Evolutionary conservation across 2,113 vertebrate genomes (phyloP), one percentile per base, ranked within the genome.

Genomic region (Prolemur simus): DNA sequence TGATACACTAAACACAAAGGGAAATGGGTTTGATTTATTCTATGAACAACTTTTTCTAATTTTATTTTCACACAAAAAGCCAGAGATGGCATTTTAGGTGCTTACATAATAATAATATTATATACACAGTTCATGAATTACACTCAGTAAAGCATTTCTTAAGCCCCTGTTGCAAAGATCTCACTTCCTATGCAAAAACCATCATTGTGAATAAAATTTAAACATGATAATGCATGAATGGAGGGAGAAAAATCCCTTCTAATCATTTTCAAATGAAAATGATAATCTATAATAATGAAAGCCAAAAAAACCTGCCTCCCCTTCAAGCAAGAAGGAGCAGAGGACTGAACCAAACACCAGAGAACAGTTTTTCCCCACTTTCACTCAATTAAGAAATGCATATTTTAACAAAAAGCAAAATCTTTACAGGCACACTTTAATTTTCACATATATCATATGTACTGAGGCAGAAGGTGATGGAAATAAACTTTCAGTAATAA

Each of bases 401-500:
- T 32, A 82, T 77, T 89, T 82, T 80, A 89, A 87, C 66, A 49
- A 27, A 92, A 95, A 97, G 89, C 78, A 2, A 80, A 45, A 29
- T 34, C 2, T 93, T 77, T 3, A 69, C 5, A 94, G 80, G 69
- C 6, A 96, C 17, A 10, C 80, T 74, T 60, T 56, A 0, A 82
- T 29, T 34, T 78, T 94, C 74, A 78, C 8, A 49, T 77, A 3
- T 21, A 76, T 13, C 21, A 27, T 73, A 69, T 29, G 29, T 32
- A 93, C 54, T n/a, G 56, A 97, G 34, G 97, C 97, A 81, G 91
- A 96, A 93, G 91, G 93, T 97, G 96, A 98, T 27, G 27, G 93
- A 98, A 98, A 98, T 88, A 97, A 78, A 98, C 97, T 96, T 93
- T 89, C 80, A n/a, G 5, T 95, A 95, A 97, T 98, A 97, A 96